Evolutionary conservation across 2,113 vertebrate species (phyloP), one percentile per base, ranked within the genome.

Genomic region (Neotoma lepida): DNA sequence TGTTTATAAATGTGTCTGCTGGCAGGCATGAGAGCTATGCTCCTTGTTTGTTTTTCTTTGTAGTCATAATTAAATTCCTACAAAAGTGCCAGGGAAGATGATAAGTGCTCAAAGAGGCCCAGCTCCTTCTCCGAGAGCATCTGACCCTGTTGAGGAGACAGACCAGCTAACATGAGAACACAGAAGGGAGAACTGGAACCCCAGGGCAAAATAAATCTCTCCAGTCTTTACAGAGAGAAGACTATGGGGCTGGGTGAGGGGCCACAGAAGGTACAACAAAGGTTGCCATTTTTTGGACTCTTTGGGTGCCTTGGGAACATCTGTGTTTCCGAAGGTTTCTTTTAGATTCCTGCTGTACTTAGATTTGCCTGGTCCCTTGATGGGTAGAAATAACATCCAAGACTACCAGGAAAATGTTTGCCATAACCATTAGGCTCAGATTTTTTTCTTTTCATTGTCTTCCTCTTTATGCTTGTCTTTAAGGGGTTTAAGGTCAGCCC

Each of bases 381-480:
- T 44, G 51, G 8, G 13, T 44, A 30, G 17, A 64, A 49, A n/a
- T 56, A 46, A 9, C 24, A 70, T 26, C 44, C 49, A 28, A 3
- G 54, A 26, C 18, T 35, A 18, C 39, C 39, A 28, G 39, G 73
- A 70, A 70, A 46, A 33, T 44, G 12, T 93, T 89, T 33, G 4
- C 17, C 24, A 46, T 39, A 80, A 68, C 35, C 51, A 1, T 30
- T 64, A 73, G 9, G 7, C 13, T 66, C 58, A 49, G 14, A 0
- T 78, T 17, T 49, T 85, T 88, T 81, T 49, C 80, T 88, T 81
- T 44, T 64, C 68, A 61, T 89, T 5, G 4, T 80, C 46, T 93
- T 56, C 6, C n/a, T 85, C 86, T 76, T 63, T 66, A 68, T 26
- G n/a, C 87, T 54, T 88, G 87, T 82, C 81, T 87, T 86, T 89